Evolutionary conservation across 2,888 invertebrate species (phyloP).

Genomic region (Sphecodes monilicornis): DNA sequence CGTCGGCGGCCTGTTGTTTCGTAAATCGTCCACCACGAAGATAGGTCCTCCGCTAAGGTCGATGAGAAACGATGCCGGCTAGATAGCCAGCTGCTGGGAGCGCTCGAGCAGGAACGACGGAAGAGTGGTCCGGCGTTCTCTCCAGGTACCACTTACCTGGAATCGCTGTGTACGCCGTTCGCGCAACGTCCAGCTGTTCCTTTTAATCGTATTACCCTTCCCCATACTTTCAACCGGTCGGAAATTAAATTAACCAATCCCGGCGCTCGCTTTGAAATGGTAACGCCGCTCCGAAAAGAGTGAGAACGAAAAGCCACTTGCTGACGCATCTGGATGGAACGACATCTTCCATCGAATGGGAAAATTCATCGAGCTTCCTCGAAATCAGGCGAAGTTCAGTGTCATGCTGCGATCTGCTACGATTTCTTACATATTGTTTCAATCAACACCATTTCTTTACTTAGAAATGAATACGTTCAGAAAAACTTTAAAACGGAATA

Average conservation of each 20-base stretch:
- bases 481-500: not conserved
- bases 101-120: not conserved
- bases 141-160: conserved; percentile 24
- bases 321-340: conserved; percentile 12
- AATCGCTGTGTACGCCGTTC: conserved; percentile 46
- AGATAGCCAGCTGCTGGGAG: conserved; percentile 29
- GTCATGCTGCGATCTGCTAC: not conserved
- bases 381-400: not conserved
- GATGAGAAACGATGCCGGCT: conserved; percentile 21
- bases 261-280: conserved; percentile 42
- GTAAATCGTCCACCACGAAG: conserved; percentile 11
- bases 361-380: conserved; percentile 16
- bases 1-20: conserved; percentile 3
- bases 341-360: not conserved
- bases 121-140: conserved; percentile 6
- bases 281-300: conserved; percentile 14
- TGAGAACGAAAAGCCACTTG: not conserved
- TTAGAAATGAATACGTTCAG: not conserved
- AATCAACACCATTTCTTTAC: not conserved
- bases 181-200: conserved; percentile 45
- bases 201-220: conserved; percentile 56
- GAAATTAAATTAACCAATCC: conserved; percentile 60
- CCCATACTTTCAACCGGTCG: conserved; percentile 47
- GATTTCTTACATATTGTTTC: not conserved
- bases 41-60: not conserved